Evolutionary conservation across 2,888 invertebrate genomes (phyloP).

Genomic region (Teleiodes luculella): DNA sequence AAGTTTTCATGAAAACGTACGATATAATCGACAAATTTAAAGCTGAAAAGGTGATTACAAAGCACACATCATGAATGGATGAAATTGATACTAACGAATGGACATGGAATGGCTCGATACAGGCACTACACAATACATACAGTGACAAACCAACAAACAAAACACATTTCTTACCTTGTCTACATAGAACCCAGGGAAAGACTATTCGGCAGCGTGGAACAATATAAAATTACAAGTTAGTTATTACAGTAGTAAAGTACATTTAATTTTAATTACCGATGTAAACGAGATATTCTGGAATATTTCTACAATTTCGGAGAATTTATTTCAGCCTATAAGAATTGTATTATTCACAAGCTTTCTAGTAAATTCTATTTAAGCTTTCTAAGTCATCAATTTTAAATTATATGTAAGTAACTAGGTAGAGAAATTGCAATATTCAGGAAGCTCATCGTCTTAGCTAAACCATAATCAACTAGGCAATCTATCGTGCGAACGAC

Average conservation of each 20-base stretch:
- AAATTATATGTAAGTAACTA: not conserved
- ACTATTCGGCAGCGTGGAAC: conserved; percentile 69
- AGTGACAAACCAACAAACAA: not conserved
- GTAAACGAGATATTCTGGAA: no score
- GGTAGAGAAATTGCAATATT: not conserved
- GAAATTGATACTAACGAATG: no score
- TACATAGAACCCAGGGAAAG: conserved; percentile 73
- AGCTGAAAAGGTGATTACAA: no score
- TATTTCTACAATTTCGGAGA: no score
- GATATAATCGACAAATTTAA: no score
- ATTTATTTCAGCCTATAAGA: no score
- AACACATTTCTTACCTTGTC: conserved; percentile 64
- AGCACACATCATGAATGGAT: no score
- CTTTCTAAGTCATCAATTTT: not conserved
- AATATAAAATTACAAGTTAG: conserved; percentile 36
- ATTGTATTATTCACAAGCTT: no score
- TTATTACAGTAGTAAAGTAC: not conserved
- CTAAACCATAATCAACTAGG: not conserved
- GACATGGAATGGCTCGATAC: no score
- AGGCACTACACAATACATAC: not conserved
- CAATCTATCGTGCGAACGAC: conserved; percentile 2
- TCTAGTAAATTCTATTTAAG: not conserved
- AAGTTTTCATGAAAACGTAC: no score
- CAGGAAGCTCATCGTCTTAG: not conserved
- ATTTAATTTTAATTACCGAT: not conserved